These are phyloP conservation scores for Alentia gelatinosa DNA, from an alignment of 2,888 invertebrate genomes.

Conservation along the genomic window DNA sequence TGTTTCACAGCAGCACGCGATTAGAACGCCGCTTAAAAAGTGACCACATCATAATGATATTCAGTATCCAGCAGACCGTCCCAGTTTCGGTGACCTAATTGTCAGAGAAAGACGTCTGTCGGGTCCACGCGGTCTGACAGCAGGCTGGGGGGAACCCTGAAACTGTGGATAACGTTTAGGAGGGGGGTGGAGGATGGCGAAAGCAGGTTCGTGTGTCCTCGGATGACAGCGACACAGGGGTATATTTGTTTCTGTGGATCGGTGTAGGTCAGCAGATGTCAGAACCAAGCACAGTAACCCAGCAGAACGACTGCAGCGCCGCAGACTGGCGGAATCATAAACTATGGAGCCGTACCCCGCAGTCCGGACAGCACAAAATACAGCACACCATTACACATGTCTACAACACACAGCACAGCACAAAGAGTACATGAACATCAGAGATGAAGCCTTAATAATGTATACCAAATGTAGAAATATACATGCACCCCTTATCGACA, in stretches of 20 bases:
- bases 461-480: too few species aligned
- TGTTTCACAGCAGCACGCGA: too few species aligned
- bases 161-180: background rate
- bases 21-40: background rate
- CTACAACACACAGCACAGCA: background rate
- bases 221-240: background rate
- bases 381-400: background rate
- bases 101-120: background rate
- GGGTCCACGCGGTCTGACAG: background rate
- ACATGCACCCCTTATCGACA: background rate
- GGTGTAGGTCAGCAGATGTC: conserved; percentile 4
- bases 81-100: conserved; percentile 6
- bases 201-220: background rate
- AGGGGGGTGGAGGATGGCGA: background rate
- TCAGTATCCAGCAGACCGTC: background rate
- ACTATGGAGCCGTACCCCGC: background rate
- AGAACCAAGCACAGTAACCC: background rate
- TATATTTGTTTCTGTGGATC: background rate
- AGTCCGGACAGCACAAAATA: background rate
- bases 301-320: background rate
- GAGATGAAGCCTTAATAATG: too few species aligned
- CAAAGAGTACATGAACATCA: too few species aligned
- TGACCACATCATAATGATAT: background rate
- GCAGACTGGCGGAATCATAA: background rate
- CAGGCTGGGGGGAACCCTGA: background rate